Conservation (phyloP, 2,113 vertebrate genomes). For the rat (Rattus norvegicus) region GRCr8 NC_086026.1:23408001-23408500, state of each 20-base stretch:
- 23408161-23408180: not conserved
- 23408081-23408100: not conserved
- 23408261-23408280: not conserved
- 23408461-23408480: no score
- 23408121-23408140: not conserved
- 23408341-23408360: not conserved
- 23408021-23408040: not conserved
- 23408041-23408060: not conserved
- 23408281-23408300: not conserved
- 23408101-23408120: not conserved
- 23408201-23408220: not conserved
- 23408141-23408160: not conserved
- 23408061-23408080: not conserved
- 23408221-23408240: not conserved
- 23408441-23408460: no score
- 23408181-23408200: not conserved
- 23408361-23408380: no score
- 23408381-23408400: no score
- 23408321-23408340: slow-evolving; percentile 26
- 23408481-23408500: not conserved
- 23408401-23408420: no score
- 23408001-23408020: not conserved
- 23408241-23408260: not conserved
- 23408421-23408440: no score
- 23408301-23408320: not conserved